phyloP scores from a whole-genome alignment of 2,797 vertebrate species.

The Cetoscarus ocellatus region DNA sequence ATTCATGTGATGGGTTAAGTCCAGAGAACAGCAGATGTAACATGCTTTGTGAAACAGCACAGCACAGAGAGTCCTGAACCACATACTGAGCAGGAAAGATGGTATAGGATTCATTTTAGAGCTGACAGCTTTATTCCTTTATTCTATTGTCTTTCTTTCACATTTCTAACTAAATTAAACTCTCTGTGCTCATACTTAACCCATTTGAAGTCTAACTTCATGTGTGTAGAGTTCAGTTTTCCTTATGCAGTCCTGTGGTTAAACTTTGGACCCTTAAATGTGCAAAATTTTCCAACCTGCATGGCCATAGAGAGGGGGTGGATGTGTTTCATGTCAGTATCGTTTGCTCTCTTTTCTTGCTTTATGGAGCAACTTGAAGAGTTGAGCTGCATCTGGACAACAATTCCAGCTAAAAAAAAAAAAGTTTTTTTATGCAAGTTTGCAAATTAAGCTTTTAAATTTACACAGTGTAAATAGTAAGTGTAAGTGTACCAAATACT shows the following conservation, averaged over 20 bases:
- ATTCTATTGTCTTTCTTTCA: too few species aligned
- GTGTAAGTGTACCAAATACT: too few species aligned
- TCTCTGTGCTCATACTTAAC: background rate
- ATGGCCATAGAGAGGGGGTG: background rate
- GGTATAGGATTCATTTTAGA: background rate
- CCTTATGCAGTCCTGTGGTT: background rate
- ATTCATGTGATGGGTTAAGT: background rate
- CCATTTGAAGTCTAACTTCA: background rate
- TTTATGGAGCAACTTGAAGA: background rate
- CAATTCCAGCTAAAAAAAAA: too few species aligned
- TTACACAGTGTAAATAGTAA: too few species aligned
- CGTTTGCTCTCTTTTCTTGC: conserved; percentile 18
- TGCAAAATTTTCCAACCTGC: conserved; percentile 2
- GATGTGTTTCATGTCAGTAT: conserved; percentile 30
- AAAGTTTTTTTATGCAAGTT: too few species aligned
- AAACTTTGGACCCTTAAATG: conserved; percentile 24
- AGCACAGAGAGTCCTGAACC: background rate
- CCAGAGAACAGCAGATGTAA: background rate
- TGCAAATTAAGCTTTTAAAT: too few species aligned
- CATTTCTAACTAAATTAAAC: too few species aligned
- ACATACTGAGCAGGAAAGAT: background rate
- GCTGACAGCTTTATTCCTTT: too few species aligned
- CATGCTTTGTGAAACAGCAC: background rate
- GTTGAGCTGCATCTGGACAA: background rate
- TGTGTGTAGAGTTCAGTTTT: background rate